Percentiles rank a stretch among this genome's conserved stretches.
phyloP scores from a whole-genome alignment of 2,797 vertebrate genomes.

The Cephalopachus bancanus region DNA sequence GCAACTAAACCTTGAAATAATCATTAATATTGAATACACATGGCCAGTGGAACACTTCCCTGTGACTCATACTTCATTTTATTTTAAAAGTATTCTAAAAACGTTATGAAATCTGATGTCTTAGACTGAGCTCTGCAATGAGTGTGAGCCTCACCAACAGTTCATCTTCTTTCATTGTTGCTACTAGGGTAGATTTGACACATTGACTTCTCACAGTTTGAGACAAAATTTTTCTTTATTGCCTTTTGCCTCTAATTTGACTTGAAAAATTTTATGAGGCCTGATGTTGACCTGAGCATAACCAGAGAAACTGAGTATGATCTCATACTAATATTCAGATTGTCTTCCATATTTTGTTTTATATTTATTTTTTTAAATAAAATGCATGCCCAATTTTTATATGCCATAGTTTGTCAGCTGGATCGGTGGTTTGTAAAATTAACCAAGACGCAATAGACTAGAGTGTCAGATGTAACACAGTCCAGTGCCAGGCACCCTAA shows the following conservation, averaged over 20 bases:
- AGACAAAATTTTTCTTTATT: background rate
- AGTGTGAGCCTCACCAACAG: no score
- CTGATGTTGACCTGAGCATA: background rate
- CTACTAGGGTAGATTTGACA: background rate
- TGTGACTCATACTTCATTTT: conserved; percentile 26
- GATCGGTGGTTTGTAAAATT: background rate
- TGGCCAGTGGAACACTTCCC: conserved; percentile 58
- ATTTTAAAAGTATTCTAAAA: background rate
- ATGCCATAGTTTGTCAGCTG: background rate
- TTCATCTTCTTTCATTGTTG: background rate
- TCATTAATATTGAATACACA: conserved; percentile 80
- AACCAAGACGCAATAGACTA: background rate
- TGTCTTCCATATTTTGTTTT: background rate
- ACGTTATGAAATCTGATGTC: background rate
- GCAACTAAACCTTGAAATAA: conserved; percentile 84
- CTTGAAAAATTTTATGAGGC: background rate
- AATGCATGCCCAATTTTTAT: background rate
- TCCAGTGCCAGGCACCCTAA: background rate
- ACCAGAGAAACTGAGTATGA: background rate
- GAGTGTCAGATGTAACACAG: background rate
- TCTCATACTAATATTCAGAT: background rate
- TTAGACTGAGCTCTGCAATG: background rate
- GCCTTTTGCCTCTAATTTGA: background rate
- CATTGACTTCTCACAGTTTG: background rate
- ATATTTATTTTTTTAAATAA: background rate